Base-by-base conservation (phyloP, 1,140 invertebrate species). In the Lasioglossum baleicum region DNA sequence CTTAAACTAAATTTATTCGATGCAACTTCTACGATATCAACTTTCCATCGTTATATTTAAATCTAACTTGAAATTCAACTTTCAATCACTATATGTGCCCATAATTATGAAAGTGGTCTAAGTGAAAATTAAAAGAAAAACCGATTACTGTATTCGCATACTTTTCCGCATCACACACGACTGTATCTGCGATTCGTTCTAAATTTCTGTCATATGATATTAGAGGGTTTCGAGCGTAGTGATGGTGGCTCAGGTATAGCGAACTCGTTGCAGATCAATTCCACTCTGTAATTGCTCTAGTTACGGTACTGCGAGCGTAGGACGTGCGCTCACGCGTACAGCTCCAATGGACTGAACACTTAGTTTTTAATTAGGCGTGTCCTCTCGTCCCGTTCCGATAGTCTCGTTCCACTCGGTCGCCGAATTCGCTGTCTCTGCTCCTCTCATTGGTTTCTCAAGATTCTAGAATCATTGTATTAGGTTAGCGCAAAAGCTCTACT, bases 321-420 rank as follows among this genome's bases (percentile, higher is more conserved):
- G 17, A 66, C 10, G n/a, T 44, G 22, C 60, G 66, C 17, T n/a
- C 42, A 66, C 61, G 73, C 72, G 58, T 64, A 80, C 40, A 84
- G 79, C 56, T 83, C 63, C 66, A 53, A 80, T 79, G 81, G 81
- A 84, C 83, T 84, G 81, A 84, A 84, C 81, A 84, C 82, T 84
- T 83, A 83, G 75, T 82, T 80, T 69, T 83, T 66, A 74, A 84
- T 80, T 80, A 79, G 42, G 44, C 70, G 63, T 76, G 60, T 71
- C 22, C 35, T 64, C 48, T 51, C 17, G 66, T 40, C 63, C 26
- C 40, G 44, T 66, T 53, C 53, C 17, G 40, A 44, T 40, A 58
- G 60, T 70, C 63, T 48, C 31, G 6, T 64, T 20, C 2, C 8
- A 11, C 44, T 15, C 51, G 51, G 26, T 26, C 26, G 26, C 26